Base-by-base conservation (phyloP, 2,888 invertebrate genomes). In the Himalopsyche japonica region DNA sequence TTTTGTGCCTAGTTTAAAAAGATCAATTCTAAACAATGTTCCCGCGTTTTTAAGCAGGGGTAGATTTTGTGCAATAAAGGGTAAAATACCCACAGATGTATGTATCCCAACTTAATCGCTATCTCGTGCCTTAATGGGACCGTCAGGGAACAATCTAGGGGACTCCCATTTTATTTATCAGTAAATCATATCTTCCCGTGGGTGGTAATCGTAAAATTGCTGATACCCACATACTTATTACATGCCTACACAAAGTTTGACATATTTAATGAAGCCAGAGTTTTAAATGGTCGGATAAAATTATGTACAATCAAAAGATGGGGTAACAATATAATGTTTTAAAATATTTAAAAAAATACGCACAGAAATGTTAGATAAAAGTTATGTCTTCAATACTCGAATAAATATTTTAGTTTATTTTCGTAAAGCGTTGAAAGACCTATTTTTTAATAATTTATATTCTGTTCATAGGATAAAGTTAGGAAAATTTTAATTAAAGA, bases 151-250 rank as follows among this genome's bases (percentile, higher is more conserved):
- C 76, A 24, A 77, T 24, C 34, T 77, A 57, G 79, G 79, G n/a
- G 83, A 49, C 37, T 76, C 37, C 43, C 43, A 79, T 79, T 84
- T 84, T 82, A 82, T 82, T 82, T 79, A 82, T 84, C 84, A 82
- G 84, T 84, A 84, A 84, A 84, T 84, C 84, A 84, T 84, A 81
- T 81, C 79, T 27, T 37, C 70, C 79, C 79, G 82, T 47, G 82
- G 77, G 81, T 49, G 57, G 76, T 64, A 81, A 79, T 82, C 81
- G 76, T 84, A 82, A 82, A 83, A 64, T 49, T 34, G 30, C 48
- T 30, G 79, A 48, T 79, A 27, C 48, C 48, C 30, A 48, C 48
- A 49, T 79, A 48, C 79, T 48, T 79, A 79, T 79, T 70, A 70
- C 30, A 24, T 70, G 27, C 70, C 70, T 12, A 27, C 70, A 70